A percentile compares a stretch with the other conserved stretches of the same genome.
Evolutionary conservation across 1,140 invertebrate species (phyloP).

Genomic region (Aradophagus sp.): DNA sequence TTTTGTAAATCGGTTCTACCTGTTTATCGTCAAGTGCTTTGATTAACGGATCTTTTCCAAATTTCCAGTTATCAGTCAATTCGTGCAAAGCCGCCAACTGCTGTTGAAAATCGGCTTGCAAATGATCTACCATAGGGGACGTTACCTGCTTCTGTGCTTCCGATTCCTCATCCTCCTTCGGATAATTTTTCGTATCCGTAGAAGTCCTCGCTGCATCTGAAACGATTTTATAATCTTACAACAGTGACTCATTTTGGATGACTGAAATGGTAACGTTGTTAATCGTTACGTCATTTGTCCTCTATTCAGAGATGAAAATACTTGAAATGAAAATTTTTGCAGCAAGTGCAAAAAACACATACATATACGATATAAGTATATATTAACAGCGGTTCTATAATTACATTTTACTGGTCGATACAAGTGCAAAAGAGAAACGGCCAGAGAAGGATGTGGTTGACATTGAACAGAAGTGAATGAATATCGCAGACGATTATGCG

Average conservation of each 20-base stretch:
- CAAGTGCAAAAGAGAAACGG: conserved; percentile 1
- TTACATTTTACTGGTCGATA: conserved; percentile 32
- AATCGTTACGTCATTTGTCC: too few species aligned
- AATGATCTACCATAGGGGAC: conserved; percentile 66
- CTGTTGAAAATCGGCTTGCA: conserved; percentile 70
- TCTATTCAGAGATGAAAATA: too few species aligned
- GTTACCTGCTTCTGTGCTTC: conserved; percentile 73
- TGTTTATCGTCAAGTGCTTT: conserved; percentile 28
- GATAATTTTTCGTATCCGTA: conserved; percentile 54
- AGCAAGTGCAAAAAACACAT: too few species aligned
- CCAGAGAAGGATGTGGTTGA: conserved; percentile 10
- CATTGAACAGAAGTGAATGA: conserved; percentile 42
- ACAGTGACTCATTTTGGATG: conserved; percentile 3
- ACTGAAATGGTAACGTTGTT: too few species aligned
- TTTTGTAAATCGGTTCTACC: conserved; percentile 39
- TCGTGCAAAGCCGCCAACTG: conserved; percentile 65
- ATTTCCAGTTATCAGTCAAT: conserved; percentile 66
- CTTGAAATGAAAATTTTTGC: neutral
- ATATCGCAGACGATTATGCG: conserved; percentile 35
- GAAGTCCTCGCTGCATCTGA: conserved; percentile 60
- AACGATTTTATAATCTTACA: conserved; percentile 11
- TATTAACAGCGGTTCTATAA: conserved; percentile 28
- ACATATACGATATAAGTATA: neutral
- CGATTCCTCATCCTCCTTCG: conserved; percentile 57
- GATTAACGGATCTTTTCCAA: conserved; percentile 59